These are phyloP conservation scores for Adelges cooleyi DNA, from an alignment of 1,140 invertebrate genomes.

Conservation along the genomic window DNA sequence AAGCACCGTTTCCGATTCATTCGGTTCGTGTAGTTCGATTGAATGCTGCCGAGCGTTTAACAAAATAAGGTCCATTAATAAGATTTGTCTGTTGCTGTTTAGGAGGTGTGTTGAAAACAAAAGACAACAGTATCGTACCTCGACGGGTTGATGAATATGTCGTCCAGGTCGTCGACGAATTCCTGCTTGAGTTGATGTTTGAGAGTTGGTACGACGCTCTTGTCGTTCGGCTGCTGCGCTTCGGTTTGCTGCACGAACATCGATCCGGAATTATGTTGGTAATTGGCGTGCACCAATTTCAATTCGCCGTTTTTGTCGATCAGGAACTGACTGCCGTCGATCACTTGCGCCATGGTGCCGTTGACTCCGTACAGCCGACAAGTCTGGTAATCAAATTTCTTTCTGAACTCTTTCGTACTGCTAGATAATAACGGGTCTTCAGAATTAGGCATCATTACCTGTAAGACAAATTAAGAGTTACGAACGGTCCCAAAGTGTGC, in stretches of 20 bases:
- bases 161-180: constrained; percentile 12
- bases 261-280: constrained; percentile 32
- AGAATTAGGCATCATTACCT: constrained; percentile 68
- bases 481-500: no score
- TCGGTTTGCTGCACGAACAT: constrained; percentile 27
- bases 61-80: no score
- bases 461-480: background rate
- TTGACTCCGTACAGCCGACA: constrained; percentile 38
- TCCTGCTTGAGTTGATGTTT: constrained; percentile 19
- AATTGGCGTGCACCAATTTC: constrained; percentile 47
- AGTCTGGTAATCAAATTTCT: constrained; percentile 51
- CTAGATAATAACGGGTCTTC: constrained; percentile 70
- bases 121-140: background rate
- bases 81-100: no score
- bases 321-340: constrained; percentile 48
- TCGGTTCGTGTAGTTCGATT: background rate
- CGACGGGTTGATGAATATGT: constrained; percentile 10
- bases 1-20: constrained; percentile 11
- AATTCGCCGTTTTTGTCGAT: constrained; percentile 53
- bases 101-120: background rate
- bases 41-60: no score
- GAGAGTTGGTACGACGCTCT: background rate
- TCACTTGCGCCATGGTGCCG: constrained; percentile 46
- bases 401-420: constrained; percentile 63
- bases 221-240: constrained; percentile 13